phyloP scores from a whole-genome alignment of 2,888 invertebrate genomes.

The Calliphora vomitoria region DNA sequence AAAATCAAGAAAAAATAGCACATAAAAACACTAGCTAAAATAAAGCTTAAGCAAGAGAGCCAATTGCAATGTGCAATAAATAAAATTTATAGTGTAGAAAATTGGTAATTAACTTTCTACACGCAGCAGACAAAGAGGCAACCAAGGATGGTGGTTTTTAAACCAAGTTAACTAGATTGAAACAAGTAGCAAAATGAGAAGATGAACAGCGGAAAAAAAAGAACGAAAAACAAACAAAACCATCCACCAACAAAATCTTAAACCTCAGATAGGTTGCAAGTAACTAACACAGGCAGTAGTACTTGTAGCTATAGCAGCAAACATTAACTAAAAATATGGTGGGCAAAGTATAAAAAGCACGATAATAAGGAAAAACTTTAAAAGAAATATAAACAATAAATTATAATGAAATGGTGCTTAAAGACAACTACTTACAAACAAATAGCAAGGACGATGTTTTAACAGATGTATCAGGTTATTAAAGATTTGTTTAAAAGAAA shows the following conservation, averaged over 20 bases:
- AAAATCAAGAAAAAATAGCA: background rate
- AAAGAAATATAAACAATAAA: slow-evolving; percentile 68
- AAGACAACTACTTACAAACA: background rate
- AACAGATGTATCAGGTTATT: background rate
- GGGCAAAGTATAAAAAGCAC: slow-evolving; percentile 18
- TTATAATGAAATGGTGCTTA: slow-evolving; percentile 64
- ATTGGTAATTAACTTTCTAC: slow-evolving; percentile 78
- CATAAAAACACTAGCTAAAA: slow-evolving; percentile 25
- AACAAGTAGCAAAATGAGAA: slow-evolving; percentile 45
- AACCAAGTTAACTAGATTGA: slow-evolving; percentile 58
- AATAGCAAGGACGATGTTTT: slow-evolving; percentile 21
- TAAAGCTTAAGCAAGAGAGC: slow-evolving; percentile 30
- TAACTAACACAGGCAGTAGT: slow-evolving; percentile 39
- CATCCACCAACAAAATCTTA: slow-evolving; percentile 45
- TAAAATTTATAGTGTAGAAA: slow-evolving; percentile 81
- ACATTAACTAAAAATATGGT: slow-evolving; percentile 38
- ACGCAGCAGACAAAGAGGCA: slow-evolving; percentile 68
- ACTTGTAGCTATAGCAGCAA: background rate
- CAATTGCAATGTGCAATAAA: slow-evolving; percentile 77
- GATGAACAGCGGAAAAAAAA: background rate
- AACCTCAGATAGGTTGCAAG: slow-evolving; percentile 47
- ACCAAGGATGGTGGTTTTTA: slow-evolving; percentile 59
- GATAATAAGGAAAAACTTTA: slow-evolving; percentile 64
- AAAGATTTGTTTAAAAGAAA: background rate
- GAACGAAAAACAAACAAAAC: background rate